phyloP scores from a whole-genome alignment of 2,797 vertebrate genomes.

The Scarus forsteni region DNA sequence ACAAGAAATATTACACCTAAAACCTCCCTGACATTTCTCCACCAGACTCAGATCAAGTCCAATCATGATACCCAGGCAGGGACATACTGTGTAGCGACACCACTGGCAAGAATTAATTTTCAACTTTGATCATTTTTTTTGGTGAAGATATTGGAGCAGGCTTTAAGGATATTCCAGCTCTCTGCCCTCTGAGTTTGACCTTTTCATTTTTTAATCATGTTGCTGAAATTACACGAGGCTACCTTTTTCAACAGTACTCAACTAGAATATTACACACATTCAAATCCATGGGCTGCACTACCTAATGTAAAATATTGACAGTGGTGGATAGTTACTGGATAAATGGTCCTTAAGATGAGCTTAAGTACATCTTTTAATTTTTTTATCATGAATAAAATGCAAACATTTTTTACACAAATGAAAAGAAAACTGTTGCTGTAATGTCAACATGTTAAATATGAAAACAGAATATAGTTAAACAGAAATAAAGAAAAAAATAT shows the following conservation, averaged over 20 bases:
- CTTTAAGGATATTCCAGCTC: constrained; percentile 26
- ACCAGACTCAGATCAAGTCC: constrained; percentile 32
- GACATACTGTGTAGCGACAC: constrained; percentile 20
- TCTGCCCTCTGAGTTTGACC: constrained; percentile 26
- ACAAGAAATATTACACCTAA: constrained; percentile 13
- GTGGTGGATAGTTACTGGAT: too few species aligned
- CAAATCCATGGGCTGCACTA: background rate
- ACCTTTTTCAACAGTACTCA: background rate
- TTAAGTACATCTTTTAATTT: too few species aligned
- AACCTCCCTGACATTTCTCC: constrained; percentile 19
- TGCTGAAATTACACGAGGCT: constrained; percentile 14
- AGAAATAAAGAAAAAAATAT: too few species aligned
- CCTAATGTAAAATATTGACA: background rate
- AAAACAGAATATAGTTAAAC: too few species aligned
- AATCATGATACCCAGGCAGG: constrained; percentile 27
- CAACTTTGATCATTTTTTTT: constrained; percentile 46
- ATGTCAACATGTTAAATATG: too few species aligned
- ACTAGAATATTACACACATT: background rate
- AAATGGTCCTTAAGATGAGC: too few species aligned
- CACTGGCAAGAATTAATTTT: constrained; percentile 43
- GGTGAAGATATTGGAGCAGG: constrained; percentile 24
- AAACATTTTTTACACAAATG: too few species aligned
- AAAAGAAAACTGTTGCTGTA: too few species aligned
- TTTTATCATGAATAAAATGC: too few species aligned
- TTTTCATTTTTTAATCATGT: constrained; percentile 13